A percentile compares a stretch with the other conserved stretches of the same genome.
Conservation (phyloP, 2,888 invertebrate genomes). For the Aphodius granarius region DNA sequence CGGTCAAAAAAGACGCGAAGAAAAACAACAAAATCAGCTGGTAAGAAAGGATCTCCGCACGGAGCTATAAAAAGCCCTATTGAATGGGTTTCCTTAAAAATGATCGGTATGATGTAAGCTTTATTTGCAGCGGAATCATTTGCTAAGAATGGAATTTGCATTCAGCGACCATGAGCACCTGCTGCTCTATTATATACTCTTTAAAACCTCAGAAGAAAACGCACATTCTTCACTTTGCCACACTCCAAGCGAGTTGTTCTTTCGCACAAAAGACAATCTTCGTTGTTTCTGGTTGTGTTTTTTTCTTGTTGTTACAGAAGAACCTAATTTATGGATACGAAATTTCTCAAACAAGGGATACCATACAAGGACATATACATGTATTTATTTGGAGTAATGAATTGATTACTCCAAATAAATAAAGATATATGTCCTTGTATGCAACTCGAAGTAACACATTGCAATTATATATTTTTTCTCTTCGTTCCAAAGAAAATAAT, state of each 20-base stretch:
- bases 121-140: slow-evolving; percentile 1
- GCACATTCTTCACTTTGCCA: background rate
- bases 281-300: no score
- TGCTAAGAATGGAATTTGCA: slow-evolving; percentile 9
- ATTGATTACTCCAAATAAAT: background rate
- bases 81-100: slow-evolving; percentile 10
- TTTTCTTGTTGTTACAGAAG: no score
- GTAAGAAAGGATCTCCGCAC: background rate
- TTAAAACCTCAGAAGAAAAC: background rate
- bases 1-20: background rate
- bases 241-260: no score
- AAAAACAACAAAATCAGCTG: background rate
- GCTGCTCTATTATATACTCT: background rate
- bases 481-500: background rate
- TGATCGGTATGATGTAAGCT: slow-evolving; percentile 7
- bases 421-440: background rate
- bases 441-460: background rate
- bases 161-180: slow-evolving; percentile 11
- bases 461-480: background rate
- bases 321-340: no score
- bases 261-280: no score
- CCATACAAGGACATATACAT: no score
- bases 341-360: no score
- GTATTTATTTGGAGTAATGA: no score
- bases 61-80: background rate